phyloP scores from a whole-genome alignment of 2,797 vertebrate species.

The Scomberomorus guttatus region DNA sequence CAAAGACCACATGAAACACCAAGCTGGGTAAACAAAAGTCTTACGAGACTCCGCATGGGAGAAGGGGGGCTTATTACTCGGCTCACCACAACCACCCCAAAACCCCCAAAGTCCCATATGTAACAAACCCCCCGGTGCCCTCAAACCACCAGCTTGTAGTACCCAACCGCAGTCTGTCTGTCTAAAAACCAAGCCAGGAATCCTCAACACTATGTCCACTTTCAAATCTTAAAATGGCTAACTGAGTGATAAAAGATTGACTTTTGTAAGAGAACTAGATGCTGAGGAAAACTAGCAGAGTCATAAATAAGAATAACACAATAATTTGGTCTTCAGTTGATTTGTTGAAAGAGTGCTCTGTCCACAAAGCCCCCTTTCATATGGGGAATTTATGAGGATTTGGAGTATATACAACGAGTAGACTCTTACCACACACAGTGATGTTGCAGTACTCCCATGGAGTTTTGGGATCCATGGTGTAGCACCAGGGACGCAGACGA shows the following conservation, averaged over 20 bases:
- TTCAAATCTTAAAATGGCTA: slow-evolving; percentile 20
- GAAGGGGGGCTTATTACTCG: slow-evolving; percentile 27
- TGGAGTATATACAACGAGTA: slow-evolving; percentile 14
- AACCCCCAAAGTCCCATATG: slow-evolving; percentile 54
- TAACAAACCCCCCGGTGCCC: slow-evolving; percentile 14
- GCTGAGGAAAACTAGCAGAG: slow-evolving; percentile 2
- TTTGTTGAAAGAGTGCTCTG: slow-evolving; percentile 39
- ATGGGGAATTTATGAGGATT: slow-evolving; percentile 18
- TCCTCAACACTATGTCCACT: slow-evolving; percentile 8
- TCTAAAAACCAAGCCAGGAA: slow-evolving; percentile 25
- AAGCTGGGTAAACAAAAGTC: slow-evolving; percentile 60
- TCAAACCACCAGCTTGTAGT: slow-evolving; percentile 46
- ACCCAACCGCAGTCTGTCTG: slow-evolving; percentile 16
- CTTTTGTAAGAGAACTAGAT: neutral
- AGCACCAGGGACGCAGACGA: slow-evolving; percentile 95
- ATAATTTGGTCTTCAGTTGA: slow-evolving; percentile 30
- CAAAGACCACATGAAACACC: slow-evolving; percentile 70
- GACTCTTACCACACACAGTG: slow-evolving; percentile 92
- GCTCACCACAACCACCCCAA: slow-evolving; percentile 46
- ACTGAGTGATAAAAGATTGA: slow-evolving; percentile 13
- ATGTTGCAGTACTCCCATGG: slow-evolving; percentile 98
- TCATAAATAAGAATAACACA: slow-evolving; percentile 43
- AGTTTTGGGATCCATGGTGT: slow-evolving; percentile 93
- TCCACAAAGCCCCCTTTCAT: slow-evolving; percentile 25
- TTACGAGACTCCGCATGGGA: slow-evolving; percentile 50